phyloP scores from a whole-genome alignment of 2,888 invertebrate species.

The Graphium colonna region DNA sequence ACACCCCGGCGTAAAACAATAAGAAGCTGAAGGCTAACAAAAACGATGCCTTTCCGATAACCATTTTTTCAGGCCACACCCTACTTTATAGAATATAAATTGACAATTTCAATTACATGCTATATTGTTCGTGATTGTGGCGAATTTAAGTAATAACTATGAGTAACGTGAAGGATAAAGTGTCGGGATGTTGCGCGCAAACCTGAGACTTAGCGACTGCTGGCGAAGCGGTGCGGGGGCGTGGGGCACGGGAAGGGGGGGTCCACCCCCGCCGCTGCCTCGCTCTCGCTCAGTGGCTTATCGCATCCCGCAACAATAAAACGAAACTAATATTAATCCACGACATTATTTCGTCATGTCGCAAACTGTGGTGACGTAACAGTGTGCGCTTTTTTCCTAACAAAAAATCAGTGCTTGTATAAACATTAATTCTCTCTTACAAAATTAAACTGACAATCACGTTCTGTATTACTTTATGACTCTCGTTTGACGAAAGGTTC shows the following conservation, averaged over 20 bases:
- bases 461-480: conserved; percentile 27
- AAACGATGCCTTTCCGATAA: conserved; percentile 27
- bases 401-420: no score
- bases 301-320: conserved; percentile 27
- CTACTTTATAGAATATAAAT: conserved; percentile 28
- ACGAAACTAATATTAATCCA: conserved; percentile 20
- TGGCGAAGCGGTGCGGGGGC: conserved; percentile 53
- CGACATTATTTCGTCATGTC: not conserved
- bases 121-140: conserved; percentile 26
- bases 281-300: conserved; percentile 40
- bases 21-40: conserved; percentile 49
- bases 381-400: no score
- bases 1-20: conserved; percentile 49
- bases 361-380: no score
- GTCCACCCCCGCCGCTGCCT: conserved; percentile 38
- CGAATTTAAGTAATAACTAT: conserved; percentile 35
- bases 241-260: conserved; percentile 51
- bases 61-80: conserved; percentile 14
- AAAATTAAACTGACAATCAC: not conserved
- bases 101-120: conserved; percentile 33
- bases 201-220: conserved; percentile 76
- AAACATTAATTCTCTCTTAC: not conserved
- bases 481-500: conserved; percentile 50
- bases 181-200: conserved; percentile 70
- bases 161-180: conserved; percentile 42